phyloP scores from a whole-genome alignment of 1,140 invertebrate genomes.

The Charaxes varanes region DNA sequence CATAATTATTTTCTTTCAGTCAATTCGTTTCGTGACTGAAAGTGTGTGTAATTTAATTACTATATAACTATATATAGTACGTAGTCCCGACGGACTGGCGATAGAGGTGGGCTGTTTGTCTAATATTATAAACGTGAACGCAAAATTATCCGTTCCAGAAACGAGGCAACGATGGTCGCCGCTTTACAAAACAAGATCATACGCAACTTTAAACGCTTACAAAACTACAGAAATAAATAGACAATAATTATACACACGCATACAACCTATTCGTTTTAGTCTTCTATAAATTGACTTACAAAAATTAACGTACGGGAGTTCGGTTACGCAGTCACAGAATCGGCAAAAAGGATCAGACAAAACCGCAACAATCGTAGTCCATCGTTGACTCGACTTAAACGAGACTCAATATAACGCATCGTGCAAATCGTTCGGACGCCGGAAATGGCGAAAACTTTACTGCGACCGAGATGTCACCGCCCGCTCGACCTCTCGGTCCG shows the following conservation, averaged over 20 bases:
- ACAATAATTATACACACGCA: conserved; percentile 16
- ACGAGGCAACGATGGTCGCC: conserved; percentile 18
- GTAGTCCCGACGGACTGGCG: conserved; percentile 35
- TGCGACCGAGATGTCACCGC: too few relatives aligned
- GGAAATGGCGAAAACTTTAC: too few relatives aligned
- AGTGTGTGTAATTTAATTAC: conserved; percentile 42
- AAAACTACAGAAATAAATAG: conserved; percentile 14
- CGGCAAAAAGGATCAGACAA: conserved; percentile 3
- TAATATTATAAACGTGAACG: conserved; percentile 15
- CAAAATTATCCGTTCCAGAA: conserved; percentile 11
- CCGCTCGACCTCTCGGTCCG: too few relatives aligned
- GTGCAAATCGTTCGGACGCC: not conserved
- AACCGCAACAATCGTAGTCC: conserved; percentile 3
- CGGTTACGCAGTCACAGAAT: conserved; percentile 7
- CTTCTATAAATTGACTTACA: conserved; percentile 19
- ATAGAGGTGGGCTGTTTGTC: conserved; percentile 56
- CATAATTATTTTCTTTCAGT: conserved; percentile 48
- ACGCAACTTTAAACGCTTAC: conserved; percentile 1
- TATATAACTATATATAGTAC: conserved; percentile 41
- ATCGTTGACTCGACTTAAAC: conserved; percentile 19
- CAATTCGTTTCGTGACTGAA: conserved; percentile 39
- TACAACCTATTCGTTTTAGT: conserved; percentile 16
- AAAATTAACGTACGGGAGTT: conserved; percentile 19
- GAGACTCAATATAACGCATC: conserved; percentile 8
- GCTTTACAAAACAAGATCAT: conserved; percentile 9